Base-by-base conservation (phyloP, 2,113 vertebrate genomes). In the Mellivora capensis region DNA sequence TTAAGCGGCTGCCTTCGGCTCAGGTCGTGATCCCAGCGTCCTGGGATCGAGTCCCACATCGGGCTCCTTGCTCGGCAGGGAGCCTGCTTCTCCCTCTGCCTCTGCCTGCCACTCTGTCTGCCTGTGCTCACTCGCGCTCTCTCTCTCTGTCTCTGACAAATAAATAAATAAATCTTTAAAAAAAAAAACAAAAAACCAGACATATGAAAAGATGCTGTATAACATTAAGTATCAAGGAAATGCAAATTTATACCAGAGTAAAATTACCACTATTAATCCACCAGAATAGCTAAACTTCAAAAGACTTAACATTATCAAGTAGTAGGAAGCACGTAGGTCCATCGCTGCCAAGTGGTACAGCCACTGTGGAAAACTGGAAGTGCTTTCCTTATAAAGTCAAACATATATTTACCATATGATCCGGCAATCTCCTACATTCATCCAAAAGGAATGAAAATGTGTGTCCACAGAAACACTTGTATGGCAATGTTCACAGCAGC, bases 141-240 rank as follows among this genome's bases (percentile, higher is more conserved):
- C n/a, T n/a, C n/a, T n/a, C n/a, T n/a, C n/a, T n/a, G n/a, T n/a
- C n/a, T n/a, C n/a, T n/a, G n/a, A n/a, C n/a, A n/a, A n/a, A n/a
- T n/a, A n/a, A n/a, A n/a, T n/a, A n/a, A n/a, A n/a, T n/a, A n/a
- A n/a, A n/a, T n/a, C n/a, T n/a, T n/a, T n/a, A n/a, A n/a, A n/a
- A n/a, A n/a, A n/a, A n/a, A n/a, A n/a, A n/a, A n/a, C n/a, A n/a
- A n/a, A n/a, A n/a, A n/a, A n/a, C n/a, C 42, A 42, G 6, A 69
- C 13, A 64, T 69, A 49, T 27, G 77, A 23, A 93, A 89, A 93
- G 52, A 83, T 61, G n/a, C 3, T 57, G 31, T 8, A 25, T 31
- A 59, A 81, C 72, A 93, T 86, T 86, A 86, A 90, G 90, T 37
- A 59, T 74, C 47, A 93, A 94, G 44, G 14, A 86, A 90, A 67